phyloP scores from a whole-genome alignment of 2,113 vertebrate species.

The Hoplias malabaricus region DNA sequence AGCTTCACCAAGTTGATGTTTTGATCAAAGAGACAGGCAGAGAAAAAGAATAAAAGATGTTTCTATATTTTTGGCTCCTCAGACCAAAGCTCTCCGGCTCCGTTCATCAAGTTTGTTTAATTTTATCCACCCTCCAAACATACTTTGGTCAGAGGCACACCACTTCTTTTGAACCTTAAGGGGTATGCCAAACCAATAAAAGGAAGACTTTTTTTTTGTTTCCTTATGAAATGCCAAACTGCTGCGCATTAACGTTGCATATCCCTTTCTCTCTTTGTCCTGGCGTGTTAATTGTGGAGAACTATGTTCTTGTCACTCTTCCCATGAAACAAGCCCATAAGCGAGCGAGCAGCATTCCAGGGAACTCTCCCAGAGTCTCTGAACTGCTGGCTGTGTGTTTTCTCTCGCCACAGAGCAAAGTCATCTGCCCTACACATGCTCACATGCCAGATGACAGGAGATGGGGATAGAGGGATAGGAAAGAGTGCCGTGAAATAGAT shows the following conservation, averaged over 20 bases:
- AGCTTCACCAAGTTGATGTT: neutral
- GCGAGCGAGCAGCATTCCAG: constrained; percentile 28
- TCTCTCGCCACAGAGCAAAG: constrained; percentile 27
- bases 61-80: constrained; percentile 62
- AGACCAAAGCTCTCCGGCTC: constrained; percentile 57
- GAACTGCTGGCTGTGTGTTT: constrained; percentile 28
- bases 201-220: neutral
- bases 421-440: constrained; percentile 53
- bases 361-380: constrained; percentile 7
- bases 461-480: neutral
- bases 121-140: constrained; percentile 59
- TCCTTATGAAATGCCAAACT: neutral
- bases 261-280: neutral
- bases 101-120: constrained; percentile 67
- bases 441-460: constrained; percentile 1
- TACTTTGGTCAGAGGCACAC: neutral
- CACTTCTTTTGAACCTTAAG: neutral
- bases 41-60: constrained; percentile 4
- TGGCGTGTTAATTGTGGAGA: constrained; percentile 30
- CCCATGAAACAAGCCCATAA: constrained; percentile 23
- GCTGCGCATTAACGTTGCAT: constrained; percentile 21
- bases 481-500: neutral
- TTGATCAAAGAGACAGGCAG: constrained; percentile 5
- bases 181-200: constrained; percentile 1
- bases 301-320: constrained; percentile 38